A percentile compares a stretch with the other conserved stretches of the same genome.
These are phyloP conservation scores for Procapra przewalskii DNA, from an alignment of 2,113 vertebrate species.

Conservation along the genomic window DNA sequence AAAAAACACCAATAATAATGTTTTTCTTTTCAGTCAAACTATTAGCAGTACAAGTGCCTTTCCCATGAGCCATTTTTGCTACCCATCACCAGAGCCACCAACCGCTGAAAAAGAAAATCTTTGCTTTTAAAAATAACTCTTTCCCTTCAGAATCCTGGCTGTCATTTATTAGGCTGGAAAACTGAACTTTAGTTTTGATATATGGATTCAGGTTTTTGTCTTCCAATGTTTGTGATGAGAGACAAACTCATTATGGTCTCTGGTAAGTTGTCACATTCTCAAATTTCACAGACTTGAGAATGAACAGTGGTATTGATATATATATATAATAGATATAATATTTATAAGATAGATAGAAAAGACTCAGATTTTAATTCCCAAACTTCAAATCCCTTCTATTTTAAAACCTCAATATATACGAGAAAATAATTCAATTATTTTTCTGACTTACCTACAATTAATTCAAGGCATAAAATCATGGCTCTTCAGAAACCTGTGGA, in stretches of 20 bases:
- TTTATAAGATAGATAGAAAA: not conserved
- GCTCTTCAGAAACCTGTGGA: constrained; percentile 40
- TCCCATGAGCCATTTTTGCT: constrained; percentile 41
- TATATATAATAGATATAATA: not conserved
- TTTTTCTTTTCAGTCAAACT: constrained; percentile 64
- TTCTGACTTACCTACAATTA: constrained; percentile 21
- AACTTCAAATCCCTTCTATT: constrained; percentile 40
- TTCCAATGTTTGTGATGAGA: constrained; percentile 40
- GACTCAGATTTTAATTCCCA: constrained; percentile 30
- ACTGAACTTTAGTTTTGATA: not conserved
- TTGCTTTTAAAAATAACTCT: constrained; percentile 59
- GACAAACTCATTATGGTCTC: constrained; percentile 34
- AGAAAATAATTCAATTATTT: constrained; percentile 41
- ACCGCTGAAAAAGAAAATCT: constrained; percentile 5
- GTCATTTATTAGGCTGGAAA: constrained; percentile 57
- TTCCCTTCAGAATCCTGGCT: constrained; percentile 46
- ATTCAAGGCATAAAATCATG: constrained; percentile 51
- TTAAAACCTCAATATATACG: constrained; percentile 38
- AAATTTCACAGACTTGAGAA: constrained; percentile 11
- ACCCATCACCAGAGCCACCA: constrained; percentile 22
- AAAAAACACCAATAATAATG: constrained; percentile 66
- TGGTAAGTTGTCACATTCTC: not conserved
- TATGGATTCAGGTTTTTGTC: constrained; percentile 35
- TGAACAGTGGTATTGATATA: constrained; percentile 15
- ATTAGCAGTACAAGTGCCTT: constrained; percentile 43